Evolutionary conservation across 2,888 invertebrate species (phyloP).

Genomic region (Morpho helenor): DNA sequence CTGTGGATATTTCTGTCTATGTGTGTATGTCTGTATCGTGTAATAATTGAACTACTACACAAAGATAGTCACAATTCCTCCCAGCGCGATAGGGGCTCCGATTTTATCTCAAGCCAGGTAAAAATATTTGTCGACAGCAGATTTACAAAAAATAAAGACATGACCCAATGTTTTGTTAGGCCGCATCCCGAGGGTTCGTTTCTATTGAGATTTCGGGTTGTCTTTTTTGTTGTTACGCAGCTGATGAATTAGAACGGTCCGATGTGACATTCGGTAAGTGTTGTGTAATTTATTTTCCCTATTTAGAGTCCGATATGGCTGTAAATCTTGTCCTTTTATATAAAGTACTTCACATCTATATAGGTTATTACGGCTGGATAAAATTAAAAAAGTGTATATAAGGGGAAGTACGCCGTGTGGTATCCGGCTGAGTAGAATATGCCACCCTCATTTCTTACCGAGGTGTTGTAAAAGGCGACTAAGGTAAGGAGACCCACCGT

Average conservation of each 20-base stretch:
- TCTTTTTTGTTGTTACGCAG: slow-evolving; percentile 41
- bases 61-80: not conserved
- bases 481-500: no score
- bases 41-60: no score
- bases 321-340: no score
- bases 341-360: no score
- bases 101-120: slow-evolving; percentile 33
- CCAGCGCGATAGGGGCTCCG: not conserved
- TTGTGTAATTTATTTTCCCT: slow-evolving; percentile 15
- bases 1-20: no score
- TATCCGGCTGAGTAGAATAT: no score
- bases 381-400: no score
- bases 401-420: no score
- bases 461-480: no score
- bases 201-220: slow-evolving; percentile 42
- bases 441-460: no score
- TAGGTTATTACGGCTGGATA: no score
- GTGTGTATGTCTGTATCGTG: no score
- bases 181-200: slow-evolving; percentile 41
- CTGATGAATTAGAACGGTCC: slow-evolving; percentile 48
- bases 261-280: slow-evolving; percentile 35
- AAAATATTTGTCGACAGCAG: slow-evolving; percentile 26
- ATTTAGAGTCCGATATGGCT: not conserved
- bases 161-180: slow-evolving; percentile 27
- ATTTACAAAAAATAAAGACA: slow-evolving; percentile 31